Base-by-base conservation (phyloP, 2,113 vertebrate genomes). In the Oceanodroma tethys region DNA sequence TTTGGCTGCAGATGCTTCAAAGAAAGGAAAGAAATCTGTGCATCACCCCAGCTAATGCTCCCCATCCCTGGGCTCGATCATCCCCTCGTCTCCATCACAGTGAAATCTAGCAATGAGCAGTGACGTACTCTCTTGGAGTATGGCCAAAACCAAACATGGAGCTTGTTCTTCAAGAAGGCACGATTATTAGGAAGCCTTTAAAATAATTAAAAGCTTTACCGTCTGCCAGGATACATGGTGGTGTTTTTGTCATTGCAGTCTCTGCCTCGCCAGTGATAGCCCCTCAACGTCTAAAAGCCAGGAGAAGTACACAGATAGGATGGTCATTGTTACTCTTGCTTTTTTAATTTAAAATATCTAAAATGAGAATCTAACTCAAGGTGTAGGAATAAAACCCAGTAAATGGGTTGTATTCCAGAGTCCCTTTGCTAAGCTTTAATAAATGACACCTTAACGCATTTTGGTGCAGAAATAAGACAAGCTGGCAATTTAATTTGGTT, bases 231-330 rank as follows among this genome's bases (percentile, higher is more conserved):
- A 84, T 98, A 97, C 15, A 85, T 85, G 0, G 59, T 95, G 47
- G 47, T 78, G 42, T 98, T 87, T 7, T 52, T 73, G 94, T 98
- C 98, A 0, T 98, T 58, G 86, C 98, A 98, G 86, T 98, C 98
- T 95, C 96, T 96, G 75, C 98, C 98, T 93, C 98, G 93, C 98
- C 98, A 98, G 88, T 98, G 96, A 86, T 98, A 98, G 66, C 98
- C 98, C 38, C 98, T 91, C 80, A 98, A 21, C 0, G 98, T 98
- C 98, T 98, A 79, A 60, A 97, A 76, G 73, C 30, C 85, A 90
- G 96, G 47, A 97, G 82, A 91, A 91, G 53, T 53, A 93, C 11
- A 30, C 23, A 94, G 53, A 65, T 3, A 81, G 56, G 56, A 72
- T 19, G 59, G 22, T 47, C 53, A 63, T 50, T 86, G 65, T 43